Conservation (phyloP, 2,797 vertebrate species). For the Falco berigora region DNA sequence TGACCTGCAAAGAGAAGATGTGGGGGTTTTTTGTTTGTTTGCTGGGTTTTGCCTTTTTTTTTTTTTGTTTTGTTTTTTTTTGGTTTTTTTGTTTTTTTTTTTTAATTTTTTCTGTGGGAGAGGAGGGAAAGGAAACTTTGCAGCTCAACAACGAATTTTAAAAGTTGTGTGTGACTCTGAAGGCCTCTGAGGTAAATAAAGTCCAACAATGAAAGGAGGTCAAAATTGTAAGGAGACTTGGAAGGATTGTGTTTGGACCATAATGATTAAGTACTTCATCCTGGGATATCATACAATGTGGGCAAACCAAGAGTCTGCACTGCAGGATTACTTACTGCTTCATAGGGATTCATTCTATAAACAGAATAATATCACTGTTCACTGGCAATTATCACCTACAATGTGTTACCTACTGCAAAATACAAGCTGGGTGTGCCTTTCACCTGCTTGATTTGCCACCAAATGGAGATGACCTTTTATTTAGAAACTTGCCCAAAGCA, state of each 20-base stretch:
- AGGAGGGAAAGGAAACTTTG: background rate
- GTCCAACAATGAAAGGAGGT: background rate
- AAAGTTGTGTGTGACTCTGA: background rate
- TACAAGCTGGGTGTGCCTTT: background rate
- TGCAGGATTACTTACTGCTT: background rate
- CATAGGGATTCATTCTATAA: background rate
- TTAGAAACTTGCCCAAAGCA: background rate
- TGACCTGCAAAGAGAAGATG: background rate
- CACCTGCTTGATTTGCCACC: background rate
- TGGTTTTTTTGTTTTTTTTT: background rate
- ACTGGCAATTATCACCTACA: background rate
- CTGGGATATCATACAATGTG: background rate
- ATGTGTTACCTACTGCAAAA: background rate
- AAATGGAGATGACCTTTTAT: background rate
- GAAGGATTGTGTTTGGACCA: background rate
- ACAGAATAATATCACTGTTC: background rate
- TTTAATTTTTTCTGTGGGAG: background rate
- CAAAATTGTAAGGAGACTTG: background rate
- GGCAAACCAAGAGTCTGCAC: background rate
- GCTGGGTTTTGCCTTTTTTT: background rate
- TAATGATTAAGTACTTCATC: background rate
- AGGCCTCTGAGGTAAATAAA: background rate
- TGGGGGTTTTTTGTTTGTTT: background rate
- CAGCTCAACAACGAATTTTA: background rate
- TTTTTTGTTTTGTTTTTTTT: no score